These are phyloP conservation scores for Elysia chlorotica DNA, from an alignment of 1,140 invertebrate species.

Conservation along the genomic window DNA sequence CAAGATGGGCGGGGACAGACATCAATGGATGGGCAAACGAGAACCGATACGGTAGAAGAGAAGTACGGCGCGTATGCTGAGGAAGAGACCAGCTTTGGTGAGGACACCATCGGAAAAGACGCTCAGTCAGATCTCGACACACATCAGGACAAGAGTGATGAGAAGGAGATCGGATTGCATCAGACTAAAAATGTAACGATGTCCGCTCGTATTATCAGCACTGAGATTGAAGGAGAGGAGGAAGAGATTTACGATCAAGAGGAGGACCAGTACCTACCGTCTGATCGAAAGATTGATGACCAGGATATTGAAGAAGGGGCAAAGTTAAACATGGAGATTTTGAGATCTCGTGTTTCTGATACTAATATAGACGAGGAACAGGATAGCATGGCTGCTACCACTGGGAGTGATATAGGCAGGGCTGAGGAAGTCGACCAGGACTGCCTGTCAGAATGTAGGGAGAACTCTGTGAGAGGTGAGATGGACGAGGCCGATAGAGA, in stretches of 20 bases:
- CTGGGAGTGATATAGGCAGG: conserved; percentile 8
- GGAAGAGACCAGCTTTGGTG: too few species aligned
- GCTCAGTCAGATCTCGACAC: neutral
- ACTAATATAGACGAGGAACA: neutral
- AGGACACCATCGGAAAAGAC: too few species aligned
- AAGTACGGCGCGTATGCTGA: too few species aligned
- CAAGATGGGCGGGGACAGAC: too few species aligned
- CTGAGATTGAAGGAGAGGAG: conserved; percentile 17
- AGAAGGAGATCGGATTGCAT: too few species aligned
- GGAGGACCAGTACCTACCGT: too few species aligned
- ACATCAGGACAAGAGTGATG: too few species aligned
- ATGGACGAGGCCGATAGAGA: neutral
- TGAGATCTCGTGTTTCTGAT: too few species aligned
- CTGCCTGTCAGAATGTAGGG: neutral
- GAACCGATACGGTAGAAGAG: too few species aligned
- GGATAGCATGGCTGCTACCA: conserved; percentile 9
- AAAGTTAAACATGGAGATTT: neutral
- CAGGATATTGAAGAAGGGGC: neutral
- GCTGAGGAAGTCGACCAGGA: conserved; percentile 9
- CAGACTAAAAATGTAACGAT: too few species aligned
- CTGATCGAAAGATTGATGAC: neutral
- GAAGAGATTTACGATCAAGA: too few species aligned
- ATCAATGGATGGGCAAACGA: too few species aligned
- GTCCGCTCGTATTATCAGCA: neutral
- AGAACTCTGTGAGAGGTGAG: neutral